These are phyloP conservation scores for Brachionichthys hirsutus DNA, from an alignment of 2,113 vertebrate species.

Conservation along the genomic window DNA sequence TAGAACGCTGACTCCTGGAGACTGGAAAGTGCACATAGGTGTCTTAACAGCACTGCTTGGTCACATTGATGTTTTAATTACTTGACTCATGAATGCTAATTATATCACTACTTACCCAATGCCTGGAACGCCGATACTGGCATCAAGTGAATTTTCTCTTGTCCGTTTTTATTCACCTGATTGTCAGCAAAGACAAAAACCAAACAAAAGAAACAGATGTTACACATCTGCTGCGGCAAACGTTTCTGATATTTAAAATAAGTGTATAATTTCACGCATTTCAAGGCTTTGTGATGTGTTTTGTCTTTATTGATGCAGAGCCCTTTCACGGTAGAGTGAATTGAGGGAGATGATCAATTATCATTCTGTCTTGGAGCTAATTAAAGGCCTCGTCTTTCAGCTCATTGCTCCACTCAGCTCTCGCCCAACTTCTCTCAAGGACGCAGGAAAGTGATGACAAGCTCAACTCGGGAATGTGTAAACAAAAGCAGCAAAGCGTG, in stretches of 20 bases:
- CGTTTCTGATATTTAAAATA: no score
- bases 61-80: conserved; percentile 78
- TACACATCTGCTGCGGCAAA: no score
- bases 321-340: conserved; percentile 66
- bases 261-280: neutral
- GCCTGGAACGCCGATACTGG: conserved; percentile 71
- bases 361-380: conserved; percentile 66
- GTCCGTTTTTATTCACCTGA: conserved; percentile 41
- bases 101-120: conserved; percentile 70
- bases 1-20: conserved; percentile 39
- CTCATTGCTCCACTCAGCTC: conserved; percentile 55
- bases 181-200: neutral
- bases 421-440: conserved; percentile 69
- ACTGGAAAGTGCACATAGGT: conserved; percentile 36
- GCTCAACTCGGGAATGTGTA: conserved; percentile 42
- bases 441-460: conserved; percentile 53
- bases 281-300: conserved; percentile 27
- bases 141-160: conserved; percentile 39
- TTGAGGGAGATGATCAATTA: conserved; percentile 76
- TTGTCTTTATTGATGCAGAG: conserved; percentile 62
- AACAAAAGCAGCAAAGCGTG: conserved; percentile 47
- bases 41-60: conserved; percentile 50
- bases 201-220: neutral
- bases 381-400: conserved; percentile 67
- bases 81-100: conserved; percentile 78